Evolutionary conservation across 2,797 vertebrate genomes (phyloP).

Genomic region (Acrossocheilus fasciatus): DNA sequence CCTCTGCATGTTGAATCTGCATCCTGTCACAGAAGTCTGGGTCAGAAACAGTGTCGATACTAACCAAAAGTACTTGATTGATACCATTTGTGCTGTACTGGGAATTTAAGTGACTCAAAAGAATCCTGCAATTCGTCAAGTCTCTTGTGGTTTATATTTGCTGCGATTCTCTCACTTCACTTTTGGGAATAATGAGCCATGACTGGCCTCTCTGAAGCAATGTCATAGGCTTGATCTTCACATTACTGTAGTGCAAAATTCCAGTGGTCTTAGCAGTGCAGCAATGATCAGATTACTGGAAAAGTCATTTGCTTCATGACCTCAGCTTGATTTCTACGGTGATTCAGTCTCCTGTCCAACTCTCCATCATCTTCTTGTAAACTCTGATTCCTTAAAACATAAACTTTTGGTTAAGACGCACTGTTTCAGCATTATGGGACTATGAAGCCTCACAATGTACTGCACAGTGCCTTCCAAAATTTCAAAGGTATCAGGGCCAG

Average conservation of each 20-base stretch:
- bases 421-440: constrained; percentile 19
- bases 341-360: not conserved
- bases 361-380: constrained; percentile 6
- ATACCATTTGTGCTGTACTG: constrained; percentile 27
- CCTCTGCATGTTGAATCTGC: not conserved
- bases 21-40: not conserved
- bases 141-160: constrained; percentile 1
- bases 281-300: constrained; percentile 13
- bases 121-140: not conserved
- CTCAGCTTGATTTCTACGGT: constrained; percentile 8
- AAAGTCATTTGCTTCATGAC: constrained; percentile 5
- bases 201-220: not conserved
- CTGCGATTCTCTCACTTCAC: not conserved
- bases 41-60: constrained; percentile 14
- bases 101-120: constrained; percentile 6
- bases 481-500: constrained; percentile 19
- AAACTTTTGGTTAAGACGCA: constrained; percentile 12
- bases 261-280: constrained; percentile 21
- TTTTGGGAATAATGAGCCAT: constrained; percentile 8
- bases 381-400: constrained; percentile 7
- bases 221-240: constrained; percentile 27
- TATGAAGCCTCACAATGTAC: constrained; percentile 38
- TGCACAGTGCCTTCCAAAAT: constrained; percentile 44
- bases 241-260: not conserved
- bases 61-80: not conserved